Percentiles rank a stretch among this genome's conserved stretches.
phyloP scores from a whole-genome alignment of 2,797 vertebrate genomes.

The Arrhamphus sclerolepis region DNA sequence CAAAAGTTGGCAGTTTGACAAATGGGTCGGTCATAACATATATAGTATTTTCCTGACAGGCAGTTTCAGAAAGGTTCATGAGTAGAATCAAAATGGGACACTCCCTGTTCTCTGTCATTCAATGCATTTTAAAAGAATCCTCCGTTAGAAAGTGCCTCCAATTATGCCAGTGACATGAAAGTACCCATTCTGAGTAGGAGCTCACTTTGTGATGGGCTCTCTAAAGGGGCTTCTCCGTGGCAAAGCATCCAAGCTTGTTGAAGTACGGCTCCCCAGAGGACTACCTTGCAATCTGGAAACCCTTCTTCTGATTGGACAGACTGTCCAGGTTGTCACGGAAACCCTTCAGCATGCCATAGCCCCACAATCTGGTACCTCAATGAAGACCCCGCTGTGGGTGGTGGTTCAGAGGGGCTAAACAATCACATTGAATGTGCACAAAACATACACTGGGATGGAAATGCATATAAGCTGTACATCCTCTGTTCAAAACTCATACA shows the following conservation, averaged over 20 bases:
- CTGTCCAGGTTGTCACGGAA: constrained; percentile 78
- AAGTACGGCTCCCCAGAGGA: constrained; percentile 77
- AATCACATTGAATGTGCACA: constrained; percentile 41
- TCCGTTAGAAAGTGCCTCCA: constrained; percentile 76
- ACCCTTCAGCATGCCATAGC: constrained; percentile 69
- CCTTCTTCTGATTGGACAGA: constrained; percentile 67
- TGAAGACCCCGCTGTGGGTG: constrained; percentile 53
- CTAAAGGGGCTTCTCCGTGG: constrained; percentile 66
- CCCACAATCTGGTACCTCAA: constrained; percentile 64
- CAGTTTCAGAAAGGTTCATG: constrained; percentile 69
- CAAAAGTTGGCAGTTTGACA: constrained; percentile 74
- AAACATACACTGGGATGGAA: constrained; percentile 27
- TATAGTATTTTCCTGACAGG: constrained; percentile 65
- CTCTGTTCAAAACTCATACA: constrained; percentile 24
- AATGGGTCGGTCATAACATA: constrained; percentile 71
- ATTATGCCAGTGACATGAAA: constrained; percentile 75
- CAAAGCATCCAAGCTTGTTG: constrained; percentile 68
- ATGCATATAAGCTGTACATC: constrained; percentile 60
- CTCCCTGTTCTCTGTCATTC: constrained; percentile 69
- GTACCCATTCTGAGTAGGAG: constrained; percentile 75
- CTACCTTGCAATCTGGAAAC: constrained; percentile 78
- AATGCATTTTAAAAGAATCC: constrained; percentile 78
- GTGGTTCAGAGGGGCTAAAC: constrained; percentile 61
- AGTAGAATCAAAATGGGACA: constrained; percentile 75
- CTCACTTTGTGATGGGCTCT: constrained; percentile 75